Evolutionary conservation across 2,113 vertebrate genomes (phyloP), one percentile per base, ranked within the genome.

Genomic region (Nesogale talazaci): DNA sequence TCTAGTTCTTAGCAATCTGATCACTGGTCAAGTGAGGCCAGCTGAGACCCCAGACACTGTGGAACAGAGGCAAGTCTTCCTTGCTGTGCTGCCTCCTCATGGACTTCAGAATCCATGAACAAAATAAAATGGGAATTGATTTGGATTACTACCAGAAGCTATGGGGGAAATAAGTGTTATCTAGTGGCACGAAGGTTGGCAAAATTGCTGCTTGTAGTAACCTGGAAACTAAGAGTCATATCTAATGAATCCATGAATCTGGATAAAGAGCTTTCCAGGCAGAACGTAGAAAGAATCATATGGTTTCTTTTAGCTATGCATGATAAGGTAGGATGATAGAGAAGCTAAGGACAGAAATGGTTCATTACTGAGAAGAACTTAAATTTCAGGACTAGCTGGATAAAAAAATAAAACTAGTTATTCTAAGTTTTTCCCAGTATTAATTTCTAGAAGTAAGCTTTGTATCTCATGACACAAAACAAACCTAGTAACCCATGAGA

Each of bases 281-380:
- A 83, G 78, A 83, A 78, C 63, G 34, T 8, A 52, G 29, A 77
- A 84, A 52, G 16, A 38, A 29, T 59, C 31, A 9, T 40, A 74
- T 88, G 52, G 75, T n/a, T 70, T 40, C 83, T 83, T 23, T 85
- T 9, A 83, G 38, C 92, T 38, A 52, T 46, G 59, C 2, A 1
- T 22, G 29, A 4, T 70, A 29, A 56, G 61, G 42, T 40, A 29
- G 19, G 22, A 31, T 31, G 19, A 76, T n/a, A 92, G 14, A 29
- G 22, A 42, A 83, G 52, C 61, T 36, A 83, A 78, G 76, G 90
- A 82, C 61, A 12, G 63, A 52, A 86, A 83, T 12, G 17, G 16
- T 65, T 6, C 4, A 5, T 80, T 92, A 90, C 87, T 27, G 69
- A 87, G 57, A 29, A 78, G 74, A 95, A 34, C 67, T 67, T 90